phyloP scores from a whole-genome alignment of 2,888 invertebrate species.

The Cataglyphis rosenhaueri region DNA sequence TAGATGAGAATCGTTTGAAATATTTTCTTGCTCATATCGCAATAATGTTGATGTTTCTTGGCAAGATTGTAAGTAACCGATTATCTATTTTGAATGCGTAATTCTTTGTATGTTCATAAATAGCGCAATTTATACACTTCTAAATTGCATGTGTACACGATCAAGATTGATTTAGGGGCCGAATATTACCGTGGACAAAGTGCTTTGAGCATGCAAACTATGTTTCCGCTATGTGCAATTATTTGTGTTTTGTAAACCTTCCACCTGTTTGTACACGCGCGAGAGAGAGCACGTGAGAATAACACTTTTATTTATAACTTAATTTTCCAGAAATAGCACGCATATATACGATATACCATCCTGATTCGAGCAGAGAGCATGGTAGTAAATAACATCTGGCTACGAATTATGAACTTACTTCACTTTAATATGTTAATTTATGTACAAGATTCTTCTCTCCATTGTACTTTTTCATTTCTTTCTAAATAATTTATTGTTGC shows the following conservation, averaged over 20 bases:
- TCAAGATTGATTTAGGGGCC: slow-evolving; percentile 10
- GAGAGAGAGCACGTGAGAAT: not conserved
- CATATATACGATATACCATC: not conserved
- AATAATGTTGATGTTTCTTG: slow-evolving; percentile 61
- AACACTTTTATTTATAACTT: slow-evolving; percentile 29
- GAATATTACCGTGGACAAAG: slow-evolving; percentile 23
- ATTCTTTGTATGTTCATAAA: slow-evolving; percentile 11
- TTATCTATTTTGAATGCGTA: not conserved
- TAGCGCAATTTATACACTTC: not conserved
- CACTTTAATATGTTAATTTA: not conserved
- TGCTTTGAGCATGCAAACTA: slow-evolving; percentile 24
- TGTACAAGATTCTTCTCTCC: not conserved
- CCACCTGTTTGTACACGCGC: slow-evolving; percentile 3
- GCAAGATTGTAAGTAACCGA: slow-evolving; percentile 57
- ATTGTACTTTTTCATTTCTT: not conserved
- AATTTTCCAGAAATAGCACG: slow-evolving; percentile 13
- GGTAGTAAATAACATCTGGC: slow-evolving; percentile 8
- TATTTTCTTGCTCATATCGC: slow-evolving; percentile 48
- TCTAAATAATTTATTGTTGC: not conserved
- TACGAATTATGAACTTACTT: slow-evolving; percentile 12
- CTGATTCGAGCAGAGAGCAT: not conserved
- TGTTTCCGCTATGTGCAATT: slow-evolving; percentile 10
- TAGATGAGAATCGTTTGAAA: slow-evolving; percentile 64
- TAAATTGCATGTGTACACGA: slow-evolving; percentile 15
- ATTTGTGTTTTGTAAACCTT: slow-evolving; percentile 29